phyloP scores from a whole-genome alignment of 2,888 invertebrate species.

The Watsonalla binaria region DNA sequence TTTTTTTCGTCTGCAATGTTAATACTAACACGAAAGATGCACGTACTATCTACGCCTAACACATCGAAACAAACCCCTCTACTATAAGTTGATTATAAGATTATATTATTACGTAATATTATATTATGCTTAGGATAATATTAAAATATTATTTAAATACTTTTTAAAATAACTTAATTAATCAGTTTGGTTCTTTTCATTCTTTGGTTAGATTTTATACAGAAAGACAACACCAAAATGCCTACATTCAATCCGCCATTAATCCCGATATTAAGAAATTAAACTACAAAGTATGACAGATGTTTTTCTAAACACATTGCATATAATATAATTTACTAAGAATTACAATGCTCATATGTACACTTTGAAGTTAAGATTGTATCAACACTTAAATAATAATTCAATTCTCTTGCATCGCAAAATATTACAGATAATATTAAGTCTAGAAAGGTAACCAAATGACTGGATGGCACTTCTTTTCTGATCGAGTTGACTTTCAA shows the following conservation, averaged over 20 bases:
- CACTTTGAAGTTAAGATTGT: constrained; percentile 54
- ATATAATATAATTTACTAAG: constrained; percentile 16
- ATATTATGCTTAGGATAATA: too few relatives aligned
- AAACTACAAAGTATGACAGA: constrained; percentile 6
- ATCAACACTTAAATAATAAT: constrained; percentile 63
- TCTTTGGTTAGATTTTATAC: constrained; percentile 43
- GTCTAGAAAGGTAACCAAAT: constrained; percentile 60
- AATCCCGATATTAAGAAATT: background rate
- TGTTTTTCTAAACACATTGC: constrained; percentile 21
- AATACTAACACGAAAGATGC: too few relatives aligned
- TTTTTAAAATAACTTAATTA: constrained; percentile 18
- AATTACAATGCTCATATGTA: constrained; percentile 33
- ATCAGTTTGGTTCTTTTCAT: constrained; percentile 64
- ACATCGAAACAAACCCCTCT: too few relatives aligned
- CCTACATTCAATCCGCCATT: constrained; percentile 5
- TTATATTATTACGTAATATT: too few relatives aligned
- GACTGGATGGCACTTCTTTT: constrained; percentile 68
- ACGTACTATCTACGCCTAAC: too few relatives aligned
- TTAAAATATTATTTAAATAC: too few relatives aligned
- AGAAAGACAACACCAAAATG: constrained; percentile 23
- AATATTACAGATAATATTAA: constrained; percentile 58
- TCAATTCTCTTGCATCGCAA: constrained; percentile 79
- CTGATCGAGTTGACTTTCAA: constrained; percentile 36
- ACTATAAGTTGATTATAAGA: too few relatives aligned
- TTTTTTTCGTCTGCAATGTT: too few relatives aligned